A percentile compares a stretch with the other conserved stretches of the same genome.
Conservation (phyloP, 2,888 invertebrate genomes). For the Temnothorax rugatulus region DNA sequence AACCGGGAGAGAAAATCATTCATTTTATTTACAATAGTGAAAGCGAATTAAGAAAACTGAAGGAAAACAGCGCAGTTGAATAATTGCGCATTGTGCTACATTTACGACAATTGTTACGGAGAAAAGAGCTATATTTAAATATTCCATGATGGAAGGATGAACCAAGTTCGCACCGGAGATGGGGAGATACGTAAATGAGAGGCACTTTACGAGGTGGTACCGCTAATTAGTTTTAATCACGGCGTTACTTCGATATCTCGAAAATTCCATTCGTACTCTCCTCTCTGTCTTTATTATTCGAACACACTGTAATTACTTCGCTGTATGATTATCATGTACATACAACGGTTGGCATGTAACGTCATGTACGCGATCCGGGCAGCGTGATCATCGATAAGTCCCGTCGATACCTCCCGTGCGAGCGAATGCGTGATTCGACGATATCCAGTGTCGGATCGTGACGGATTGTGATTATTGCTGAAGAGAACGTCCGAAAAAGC, state of each 20-base stretch:
- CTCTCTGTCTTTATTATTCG: slow-evolving; percentile 35
- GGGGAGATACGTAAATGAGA: slow-evolving; percentile 19
- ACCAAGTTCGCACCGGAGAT: neutral
- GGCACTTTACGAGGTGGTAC: slow-evolving; percentile 31
- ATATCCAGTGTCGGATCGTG: slow-evolving; percentile 31
- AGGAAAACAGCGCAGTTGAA: neutral
- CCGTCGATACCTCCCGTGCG: slow-evolving; percentile 39
- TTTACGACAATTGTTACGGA: neutral
- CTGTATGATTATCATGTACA: slow-evolving; percentile 42
- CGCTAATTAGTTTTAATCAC: slow-evolving; percentile 51
- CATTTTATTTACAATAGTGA: neutral
- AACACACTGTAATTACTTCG: slow-evolving; percentile 33
- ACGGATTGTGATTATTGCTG: slow-evolving; percentile 59
- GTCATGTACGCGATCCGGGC: slow-evolving; percentile 28
- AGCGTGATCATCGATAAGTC: slow-evolving; percentile 51
- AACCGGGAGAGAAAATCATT: neutral
- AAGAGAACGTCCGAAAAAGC: slow-evolving; percentile 40
- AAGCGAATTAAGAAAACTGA: neutral
- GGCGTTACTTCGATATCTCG: slow-evolving; percentile 14
- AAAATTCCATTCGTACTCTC: neutral
- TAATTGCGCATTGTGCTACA: neutral
- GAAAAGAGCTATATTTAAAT: neutral
- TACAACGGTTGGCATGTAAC: slow-evolving; percentile 37
- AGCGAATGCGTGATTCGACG: slow-evolving; percentile 44
- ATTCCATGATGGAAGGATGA: neutral